Conservation (phyloP, 1,140 invertebrate genomes). For the Sitophilus oryzae region DNA sequence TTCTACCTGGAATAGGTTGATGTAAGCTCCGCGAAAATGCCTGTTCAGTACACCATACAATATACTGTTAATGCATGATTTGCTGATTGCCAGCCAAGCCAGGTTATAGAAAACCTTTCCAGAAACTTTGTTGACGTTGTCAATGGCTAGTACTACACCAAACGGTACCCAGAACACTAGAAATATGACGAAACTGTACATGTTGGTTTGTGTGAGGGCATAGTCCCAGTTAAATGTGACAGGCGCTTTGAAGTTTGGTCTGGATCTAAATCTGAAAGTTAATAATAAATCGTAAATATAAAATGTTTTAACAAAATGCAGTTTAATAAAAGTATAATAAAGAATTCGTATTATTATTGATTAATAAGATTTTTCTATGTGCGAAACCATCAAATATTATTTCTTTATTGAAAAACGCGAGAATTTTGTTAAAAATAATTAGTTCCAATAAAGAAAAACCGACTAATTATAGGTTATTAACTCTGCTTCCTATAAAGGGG, state of each 20-base stretch:
- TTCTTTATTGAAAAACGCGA: too few relatives aligned
- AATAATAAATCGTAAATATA: too few relatives aligned
- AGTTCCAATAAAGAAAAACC: too few relatives aligned
- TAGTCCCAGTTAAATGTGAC: conserved; percentile 59
- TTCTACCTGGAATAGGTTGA: conserved; percentile 57
- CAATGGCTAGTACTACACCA: conserved; percentile 50
- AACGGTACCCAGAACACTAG: conserved; percentile 65
- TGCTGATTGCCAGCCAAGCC: conserved; percentile 62
- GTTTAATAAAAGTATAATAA: too few relatives aligned
- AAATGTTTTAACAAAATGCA: too few relatives aligned
- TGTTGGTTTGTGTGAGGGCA: conserved; percentile 57
- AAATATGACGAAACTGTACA: conserved; percentile 60
- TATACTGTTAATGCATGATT: conserved; percentile 62
- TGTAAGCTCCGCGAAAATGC: conserved; percentile 68
- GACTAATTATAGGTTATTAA: too few relatives aligned
- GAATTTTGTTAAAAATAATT: too few relatives aligned
- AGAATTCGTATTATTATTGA: too few relatives aligned
- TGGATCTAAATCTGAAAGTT: conserved; percentile 36
- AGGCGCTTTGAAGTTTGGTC: conserved; percentile 57
- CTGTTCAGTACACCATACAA: conserved; percentile 61
- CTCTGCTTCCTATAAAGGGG: too few relatives aligned
- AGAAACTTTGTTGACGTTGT: conserved; percentile 47
- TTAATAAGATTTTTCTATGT: too few relatives aligned
- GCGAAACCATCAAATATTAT: too few relatives aligned
- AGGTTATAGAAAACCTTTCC: conserved; percentile 56